Base-by-base conservation (phyloP, 2,797 vertebrate species). In the Megalops cyprinoides region DNA sequence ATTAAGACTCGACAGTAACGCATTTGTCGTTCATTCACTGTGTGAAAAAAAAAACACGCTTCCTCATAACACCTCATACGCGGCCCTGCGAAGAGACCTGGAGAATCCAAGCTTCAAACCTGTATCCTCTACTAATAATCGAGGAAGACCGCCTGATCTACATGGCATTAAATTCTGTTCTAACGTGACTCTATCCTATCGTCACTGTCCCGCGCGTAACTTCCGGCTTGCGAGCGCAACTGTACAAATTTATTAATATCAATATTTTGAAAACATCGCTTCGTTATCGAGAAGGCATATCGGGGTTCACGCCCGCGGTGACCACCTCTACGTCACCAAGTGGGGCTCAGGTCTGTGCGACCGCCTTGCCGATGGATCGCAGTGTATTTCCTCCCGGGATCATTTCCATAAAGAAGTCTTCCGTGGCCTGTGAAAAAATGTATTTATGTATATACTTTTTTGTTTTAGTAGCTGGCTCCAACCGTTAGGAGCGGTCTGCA, bases 391-490 rank as follows among this genome's bases (percentile, higher is more conserved):
- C 82, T 81, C 39, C 86, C 77, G 81, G 79, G 25, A 74, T 8
- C 39, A 39, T 44, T 46, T 25, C 84, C 84, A 83, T 85, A 84
- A 23, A 49, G 55, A 60, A 55, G 85, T 86, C 84, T 82, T 85
- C 87, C 69, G 84, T 88, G 86, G 89, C 89, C 87, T 80, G 89
- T 88, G 87, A 88, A 90, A 91, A 88, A 87, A 87, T 87, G 86
- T 85, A 86, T 84, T n/a, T n/a, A n/a, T 28, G 65, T 28, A 10
- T 28, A 86, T 80, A 81, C 87, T 79, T 87, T 84, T 89, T 89
- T 83, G 85, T 82, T 87, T 79, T 84, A 83, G 79, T 53, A 81
- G 77, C 56, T 78, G 81, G 82, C 84, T 83, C 85, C 83, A 83
- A 74, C 86, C 83, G 82, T 85, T 83, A 84, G 77, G 81, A 84